Evolutionary conservation across 2,113 vertebrate genomes (phyloP).

Genomic region (Labeo rohita): DNA sequence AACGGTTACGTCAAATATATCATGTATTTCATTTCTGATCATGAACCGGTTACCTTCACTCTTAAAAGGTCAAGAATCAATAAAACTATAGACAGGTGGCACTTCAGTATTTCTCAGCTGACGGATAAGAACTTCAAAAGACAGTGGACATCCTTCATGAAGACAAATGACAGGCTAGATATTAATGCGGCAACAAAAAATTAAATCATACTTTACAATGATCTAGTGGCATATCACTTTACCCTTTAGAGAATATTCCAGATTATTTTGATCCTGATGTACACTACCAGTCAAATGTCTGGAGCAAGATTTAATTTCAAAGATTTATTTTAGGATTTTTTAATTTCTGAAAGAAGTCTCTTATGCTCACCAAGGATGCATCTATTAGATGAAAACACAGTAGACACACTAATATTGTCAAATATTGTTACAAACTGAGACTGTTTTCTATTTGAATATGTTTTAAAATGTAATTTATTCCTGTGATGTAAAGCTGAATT

Average conservation of each 20-base stretch:
- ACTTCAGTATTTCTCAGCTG: background rate
- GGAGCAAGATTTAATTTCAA: background rate
- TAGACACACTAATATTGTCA: too few species aligned
- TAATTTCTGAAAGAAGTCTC: background rate
- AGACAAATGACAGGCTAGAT: background rate
- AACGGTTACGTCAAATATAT: background rate
- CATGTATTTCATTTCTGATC: background rate
- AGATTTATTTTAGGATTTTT: background rate
- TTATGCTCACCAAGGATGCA: background rate
- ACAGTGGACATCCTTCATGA: background rate
- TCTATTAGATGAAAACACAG: background rate
- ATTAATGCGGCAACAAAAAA: background rate
- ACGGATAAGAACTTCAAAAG: background rate
- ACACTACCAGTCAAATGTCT: background rate
- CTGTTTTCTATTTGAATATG: too few species aligned
- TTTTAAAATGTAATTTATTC: too few species aligned
- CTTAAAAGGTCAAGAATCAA: conserved; percentile 7
- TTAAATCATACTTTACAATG: background rate
- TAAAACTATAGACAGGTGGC: background rate
- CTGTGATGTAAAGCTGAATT: too few species aligned
- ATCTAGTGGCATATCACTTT: background rate
- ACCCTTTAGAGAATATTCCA: conserved; percentile 9
- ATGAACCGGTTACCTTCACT: background rate
- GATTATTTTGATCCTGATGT: background rate
- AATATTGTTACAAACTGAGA: too few species aligned